A percentile compares a stretch with the other conserved stretches of the same genome.
Conservation (phyloP, 2,797 vertebrate species). For the Xenopus petersii region DNA sequence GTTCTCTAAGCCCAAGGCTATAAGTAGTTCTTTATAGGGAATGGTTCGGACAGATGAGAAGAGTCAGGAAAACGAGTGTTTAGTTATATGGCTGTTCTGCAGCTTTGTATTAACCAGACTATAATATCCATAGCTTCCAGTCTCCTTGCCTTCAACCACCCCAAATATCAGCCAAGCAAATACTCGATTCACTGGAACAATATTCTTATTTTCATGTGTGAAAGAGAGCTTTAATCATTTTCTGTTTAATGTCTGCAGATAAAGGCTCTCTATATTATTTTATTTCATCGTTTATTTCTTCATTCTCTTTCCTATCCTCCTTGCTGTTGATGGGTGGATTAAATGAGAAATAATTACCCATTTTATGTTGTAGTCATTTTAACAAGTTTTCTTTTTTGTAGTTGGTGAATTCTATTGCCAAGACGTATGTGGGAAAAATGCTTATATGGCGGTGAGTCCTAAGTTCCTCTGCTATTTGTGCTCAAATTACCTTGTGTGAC, state of each 20-base stretch:
- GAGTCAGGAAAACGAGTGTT: too few relatives aligned
- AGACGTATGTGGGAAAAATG: constrained; percentile 98
- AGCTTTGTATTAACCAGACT: background rate
- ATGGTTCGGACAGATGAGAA: too few relatives aligned
- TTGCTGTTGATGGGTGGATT: constrained; percentile 71
- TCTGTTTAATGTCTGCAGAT: constrained; percentile 64
- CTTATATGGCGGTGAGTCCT: constrained; percentile 95
- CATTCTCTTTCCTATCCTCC: constrained; percentile 71
- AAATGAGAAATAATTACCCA: constrained; percentile 80
- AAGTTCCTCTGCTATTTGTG: background rate
- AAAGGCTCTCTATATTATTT: constrained; percentile 56
- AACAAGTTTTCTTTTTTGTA: constrained; percentile 78
- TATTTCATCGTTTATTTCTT: constrained; percentile 45
- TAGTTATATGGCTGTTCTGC: background rate
- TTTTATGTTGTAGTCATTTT: constrained; percentile 77
- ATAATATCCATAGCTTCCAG: background rate
- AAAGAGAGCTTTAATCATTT: constrained; percentile 67
- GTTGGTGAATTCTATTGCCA: constrained; percentile 98
- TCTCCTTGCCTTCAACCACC: background rate
- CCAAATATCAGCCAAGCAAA: constrained; percentile 25
- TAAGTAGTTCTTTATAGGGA: too few relatives aligned
- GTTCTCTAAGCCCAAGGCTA: too few relatives aligned
- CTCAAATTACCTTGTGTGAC: too few relatives aligned
- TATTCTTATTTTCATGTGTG: constrained; percentile 63
- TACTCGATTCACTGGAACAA: constrained; percentile 62